Evolutionary conservation across 2,888 invertebrate genomes (phyloP).

Genomic region (Drosophila leonis): DNA sequence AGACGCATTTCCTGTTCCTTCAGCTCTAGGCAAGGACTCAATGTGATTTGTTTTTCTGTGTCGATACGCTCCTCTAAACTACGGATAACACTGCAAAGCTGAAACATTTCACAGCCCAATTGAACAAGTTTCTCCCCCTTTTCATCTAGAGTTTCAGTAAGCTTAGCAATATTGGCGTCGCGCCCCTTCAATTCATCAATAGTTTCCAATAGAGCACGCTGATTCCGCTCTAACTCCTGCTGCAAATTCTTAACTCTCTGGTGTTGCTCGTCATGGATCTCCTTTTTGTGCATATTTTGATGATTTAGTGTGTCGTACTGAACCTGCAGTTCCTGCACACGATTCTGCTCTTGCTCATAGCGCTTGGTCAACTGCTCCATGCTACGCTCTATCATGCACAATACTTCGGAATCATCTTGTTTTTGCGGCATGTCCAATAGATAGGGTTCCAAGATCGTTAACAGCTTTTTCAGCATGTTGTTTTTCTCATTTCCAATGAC

Average conservation of each 20-base stretch:
- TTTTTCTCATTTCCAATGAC: conserved; percentile 2
- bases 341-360: conserved; percentile 7
- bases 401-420: conserved; percentile 4
- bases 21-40: neutral
- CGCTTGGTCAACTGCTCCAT: conserved; percentile 7
- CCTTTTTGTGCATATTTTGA: too few relatives aligned
- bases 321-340: conserved; percentile 23
- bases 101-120: conserved; percentile 42
- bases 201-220: neutral
- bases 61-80: conserved; percentile 45
- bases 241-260: neutral
- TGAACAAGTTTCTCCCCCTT: conserved; percentile 49
- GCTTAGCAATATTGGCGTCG: neutral
- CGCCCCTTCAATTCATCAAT: neutral
- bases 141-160: conserved; percentile 14
- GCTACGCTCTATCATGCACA: neutral
- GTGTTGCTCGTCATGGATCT: too few relatives aligned
- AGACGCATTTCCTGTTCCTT: neutral
- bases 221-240: neutral
- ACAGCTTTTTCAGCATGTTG: neutral
- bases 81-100: conserved; percentile 38
- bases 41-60: neutral
- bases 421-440: neutral
- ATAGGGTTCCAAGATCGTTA: conserved; percentile 2
- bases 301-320: conserved; percentile 4